Evolutionary conservation across 1,140 invertebrate genomes (phyloP), one percentile per base, ranked within the genome.

Genomic region (Sarcophaga peregrina): DNA sequence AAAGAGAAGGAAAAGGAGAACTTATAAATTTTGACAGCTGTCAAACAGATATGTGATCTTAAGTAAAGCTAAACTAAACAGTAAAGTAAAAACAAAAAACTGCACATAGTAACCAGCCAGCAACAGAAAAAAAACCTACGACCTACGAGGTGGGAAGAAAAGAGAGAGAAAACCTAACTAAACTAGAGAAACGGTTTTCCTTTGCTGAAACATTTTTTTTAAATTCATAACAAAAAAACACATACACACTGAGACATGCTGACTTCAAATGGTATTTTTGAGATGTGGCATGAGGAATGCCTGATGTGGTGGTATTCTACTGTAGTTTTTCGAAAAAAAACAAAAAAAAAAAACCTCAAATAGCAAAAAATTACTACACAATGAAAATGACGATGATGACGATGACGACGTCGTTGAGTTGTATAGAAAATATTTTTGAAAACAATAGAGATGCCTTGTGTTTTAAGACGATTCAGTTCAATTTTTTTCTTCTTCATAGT

Each of bases 371-470:
- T 37, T 37, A 37, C 25, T 37, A 37, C 25, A 37, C 25, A 37
- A 37, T 37, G 25, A 37, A 37, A 37, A 37, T 72, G 62, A 17
- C 20, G 62, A 9, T 72, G n/a, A 17, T 72, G 6, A 76, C 15
- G 8, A 76, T 76, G n/a, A 20, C 10, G 17, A 15, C 11, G 20
- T 46, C 50, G 47, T 20, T 78, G 75, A 78, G 20, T 50, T 50
- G 17, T 25, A 78, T 52, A 25, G 47, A 78, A 52, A 50, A 48
- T 58, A 58, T 13, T 58, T 47, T 78, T 78, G 8, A 13, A 78
- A 78, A 78, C 75, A 78, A 50, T 78, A 25, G 47, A 78, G 48
- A 78, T n/a, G 75, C 75, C 47, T 78, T 78, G 75, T 78, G 50
- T 52, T 45, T 20, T 37, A 37, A 37, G 25, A 37, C 25, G 25